Evolutionary conservation across 2,888 invertebrate species (phyloP).

Genomic region (Aphelenchoides bicaudatus): DNA sequence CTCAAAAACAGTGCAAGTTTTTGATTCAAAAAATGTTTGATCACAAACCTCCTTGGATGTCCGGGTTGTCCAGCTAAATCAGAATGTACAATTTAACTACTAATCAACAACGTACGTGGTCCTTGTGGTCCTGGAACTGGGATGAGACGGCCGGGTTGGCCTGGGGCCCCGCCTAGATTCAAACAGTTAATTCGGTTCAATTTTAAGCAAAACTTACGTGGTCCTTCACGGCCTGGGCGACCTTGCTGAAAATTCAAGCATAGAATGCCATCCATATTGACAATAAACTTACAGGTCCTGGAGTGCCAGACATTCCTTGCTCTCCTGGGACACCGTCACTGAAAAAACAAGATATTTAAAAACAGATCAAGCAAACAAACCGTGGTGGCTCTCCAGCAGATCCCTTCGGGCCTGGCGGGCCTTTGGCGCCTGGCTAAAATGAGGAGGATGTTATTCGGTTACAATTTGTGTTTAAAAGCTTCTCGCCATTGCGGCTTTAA

Average conservation of each 20-base stretch:
- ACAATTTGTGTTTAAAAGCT: too few relatives aligned
- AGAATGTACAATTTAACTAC: too few relatives aligned
- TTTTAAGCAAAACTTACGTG: constrained; percentile 46
- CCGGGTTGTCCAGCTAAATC: constrained; percentile 49
- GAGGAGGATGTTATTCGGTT: neutral
- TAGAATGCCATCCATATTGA: too few relatives aligned
- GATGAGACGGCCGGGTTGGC: constrained; percentile 39
- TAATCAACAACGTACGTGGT: constrained; percentile 31
- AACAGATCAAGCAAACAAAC: too few relatives aligned
- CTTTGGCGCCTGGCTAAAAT: constrained; percentile 40
- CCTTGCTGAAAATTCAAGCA: constrained; percentile 22
- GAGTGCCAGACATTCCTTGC: too few relatives aligned
- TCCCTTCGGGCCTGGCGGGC: constrained; percentile 57
- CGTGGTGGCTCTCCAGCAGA: constrained; percentile 41
- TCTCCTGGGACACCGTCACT: constrained; percentile 44
- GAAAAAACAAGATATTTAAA: neutral
- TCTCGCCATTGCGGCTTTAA: too few relatives aligned
- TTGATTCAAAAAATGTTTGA: too few relatives aligned
- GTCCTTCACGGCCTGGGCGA: constrained; percentile 52
- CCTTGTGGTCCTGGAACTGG: constrained; percentile 50
- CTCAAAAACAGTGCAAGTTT: too few relatives aligned
- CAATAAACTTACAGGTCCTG: too few relatives aligned
- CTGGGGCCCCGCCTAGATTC: constrained; percentile 41
- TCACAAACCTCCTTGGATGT: too few relatives aligned
- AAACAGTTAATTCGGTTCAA: neutral